Base-by-base conservation (phyloP, 1,140 invertebrate species). In the Coenobita brevimanus region DNA sequence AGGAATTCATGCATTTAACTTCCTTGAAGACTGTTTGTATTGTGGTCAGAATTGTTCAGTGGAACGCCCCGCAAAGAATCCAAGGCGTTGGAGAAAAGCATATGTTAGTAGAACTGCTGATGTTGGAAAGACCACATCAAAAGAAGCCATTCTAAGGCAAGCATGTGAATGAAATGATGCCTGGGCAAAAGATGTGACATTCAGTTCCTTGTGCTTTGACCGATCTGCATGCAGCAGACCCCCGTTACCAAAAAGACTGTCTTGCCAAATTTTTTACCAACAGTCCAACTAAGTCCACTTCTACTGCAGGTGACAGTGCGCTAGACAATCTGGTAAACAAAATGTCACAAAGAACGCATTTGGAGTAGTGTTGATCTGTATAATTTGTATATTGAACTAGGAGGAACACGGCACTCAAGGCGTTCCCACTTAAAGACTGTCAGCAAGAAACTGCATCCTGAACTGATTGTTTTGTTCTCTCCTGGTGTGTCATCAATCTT, bases 291-390 rank as follows among this genome's bases (percentile, higher is more conserved):
- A 24, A 8, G 10, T 21, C 36, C 8, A 24, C 17, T 33, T 15
- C 13, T 4, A 30, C 6, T 36, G 8, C 3, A 8, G 73, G 8
- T 36, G 24, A 38, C 24, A 15, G 24, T 8, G 24, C 21, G 8
- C 3, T 36, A 6, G 24, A n/a, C 8, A 46, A 46, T 76, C 21
- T 36, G n/a, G 8, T 76, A 8, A 38, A 10, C 8, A 10, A 76
- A 36, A 46, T 36, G 73, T 8, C 6, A 36, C 36, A 8, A 76
- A 30, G 36, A 10, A 13, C 73, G 36, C 36, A 76, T 76, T n/a
- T 76, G 73, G 73, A 76, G 36, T 30, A 76, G 73, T 36, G 33
- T 76, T 8, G 73, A 76, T 8, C 36, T 76, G n/a, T 36, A 76
- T 46, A 76, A 76, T 4, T 8, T 76, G 4, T 76, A 76, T 38